Percentiles rank a stretch among this genome's conserved stretches.
These are phyloP conservation scores for Oryzias woworae DNA, from an alignment of 2,113 vertebrate species.

Conservation along the genomic window DNA sequence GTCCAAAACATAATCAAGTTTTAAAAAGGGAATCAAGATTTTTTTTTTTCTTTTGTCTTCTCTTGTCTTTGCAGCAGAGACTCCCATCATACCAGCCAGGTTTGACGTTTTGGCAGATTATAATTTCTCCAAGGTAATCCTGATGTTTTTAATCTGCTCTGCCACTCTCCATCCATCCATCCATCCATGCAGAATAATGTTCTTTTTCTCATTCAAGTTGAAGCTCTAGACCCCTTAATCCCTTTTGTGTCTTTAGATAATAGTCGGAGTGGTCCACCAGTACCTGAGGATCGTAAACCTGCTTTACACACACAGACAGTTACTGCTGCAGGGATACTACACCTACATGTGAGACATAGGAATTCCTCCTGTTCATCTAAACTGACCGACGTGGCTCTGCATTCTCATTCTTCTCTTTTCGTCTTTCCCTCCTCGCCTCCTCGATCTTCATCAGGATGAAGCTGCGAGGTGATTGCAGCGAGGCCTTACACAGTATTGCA, in stretches of 20 bases:
- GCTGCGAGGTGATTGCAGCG: constrained; percentile 69
- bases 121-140: constrained; percentile 82
- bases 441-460: constrained; percentile 71
- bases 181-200: not conserved
- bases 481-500: constrained; percentile 74
- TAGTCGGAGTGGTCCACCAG: constrained; percentile 83
- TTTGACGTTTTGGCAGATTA: constrained; percentile 87
- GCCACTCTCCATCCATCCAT: not conserved
- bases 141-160: not conserved
- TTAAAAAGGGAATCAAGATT: too few species aligned
- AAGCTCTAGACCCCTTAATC: not conserved
- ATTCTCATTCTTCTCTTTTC: not conserved
- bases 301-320: constrained; percentile 75
- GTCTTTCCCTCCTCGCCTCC: not conserved
- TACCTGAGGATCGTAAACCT: constrained; percentile 77
- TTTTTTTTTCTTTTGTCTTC: not conserved
- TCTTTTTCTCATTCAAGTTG: not conserved
- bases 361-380: not conserved
- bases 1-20: not conserved
- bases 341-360: constrained; percentile 82
- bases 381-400: not conserved
- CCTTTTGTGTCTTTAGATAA: constrained; percentile 67
- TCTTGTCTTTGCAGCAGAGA: constrained; percentile 70
- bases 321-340: constrained; percentile 84
- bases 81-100: constrained; percentile 77